Conservation (phyloP, 2,888 invertebrate species). For the Tetheella fluctuosa region DNA sequence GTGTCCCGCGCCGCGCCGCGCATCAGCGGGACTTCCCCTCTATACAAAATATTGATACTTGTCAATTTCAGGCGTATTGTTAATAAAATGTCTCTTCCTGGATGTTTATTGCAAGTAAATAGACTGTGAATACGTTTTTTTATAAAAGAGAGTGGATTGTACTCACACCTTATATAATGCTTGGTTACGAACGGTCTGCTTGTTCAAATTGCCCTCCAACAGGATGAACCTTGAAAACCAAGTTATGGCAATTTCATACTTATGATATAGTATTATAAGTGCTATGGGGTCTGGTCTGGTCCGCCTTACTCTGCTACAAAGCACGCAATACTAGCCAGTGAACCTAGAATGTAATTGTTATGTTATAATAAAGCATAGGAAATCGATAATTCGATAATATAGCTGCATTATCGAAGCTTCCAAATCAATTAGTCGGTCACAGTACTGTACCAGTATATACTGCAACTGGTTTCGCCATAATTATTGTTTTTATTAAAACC, state of each 20-base stretch:
- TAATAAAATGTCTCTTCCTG: neutral
- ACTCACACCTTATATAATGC: neutral
- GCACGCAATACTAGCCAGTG: too few species aligned
- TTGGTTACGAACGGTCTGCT: neutral
- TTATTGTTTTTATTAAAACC: too few species aligned
- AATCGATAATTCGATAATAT: too few species aligned
- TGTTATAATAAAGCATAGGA: too few species aligned
- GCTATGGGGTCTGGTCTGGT: too few species aligned
- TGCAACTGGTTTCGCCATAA: too few species aligned
- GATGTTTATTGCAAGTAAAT: slow-evolving; percentile 1
- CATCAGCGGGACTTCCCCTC: slow-evolving; percentile 6
- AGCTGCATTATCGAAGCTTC: too few species aligned
- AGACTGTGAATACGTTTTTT: neutral
- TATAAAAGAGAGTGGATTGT: neutral
- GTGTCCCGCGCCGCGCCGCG: neutral
- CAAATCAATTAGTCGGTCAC: too few species aligned
- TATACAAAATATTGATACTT: slow-evolving; percentile 5
- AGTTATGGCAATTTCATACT: neutral
- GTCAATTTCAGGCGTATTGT: slow-evolving; percentile 2
- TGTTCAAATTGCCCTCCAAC: neutral
- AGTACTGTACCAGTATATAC: too few species aligned
- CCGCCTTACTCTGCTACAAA: too few species aligned
- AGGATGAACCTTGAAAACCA: neutral
- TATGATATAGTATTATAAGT: too few species aligned
- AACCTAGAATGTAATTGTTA: too few species aligned